Evolutionary conservation across 2,888 invertebrate species (phyloP), one percentile per base, ranked within the genome.

Genomic region (Caenorhabditis sp.): DNA sequence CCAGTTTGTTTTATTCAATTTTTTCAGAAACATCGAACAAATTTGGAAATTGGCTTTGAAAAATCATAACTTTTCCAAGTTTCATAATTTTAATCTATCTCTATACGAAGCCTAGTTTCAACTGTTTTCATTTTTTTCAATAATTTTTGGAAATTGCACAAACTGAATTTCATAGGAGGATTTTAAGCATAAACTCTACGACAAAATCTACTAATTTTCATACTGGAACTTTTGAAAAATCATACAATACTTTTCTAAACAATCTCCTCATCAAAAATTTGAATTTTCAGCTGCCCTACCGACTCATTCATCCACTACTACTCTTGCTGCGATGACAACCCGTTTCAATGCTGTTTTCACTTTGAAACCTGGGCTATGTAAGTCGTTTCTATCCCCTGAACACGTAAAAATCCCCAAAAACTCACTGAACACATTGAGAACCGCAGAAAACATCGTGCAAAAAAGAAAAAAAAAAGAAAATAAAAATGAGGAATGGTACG

Each of bases 271-370:
- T 53, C n/a, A 7, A 53, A 53, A 20, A 53, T 7, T 5, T 7
- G 23, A 21, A 53, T 7, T 68, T 83, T 60, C 73, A 85, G 85
- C 27, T 85, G 85, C 63, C 83, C 84, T 12, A 69, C 81, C 4
- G 85, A 84, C 27, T 84, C 85, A 5, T 84, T 85, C 64, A 64
- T 85, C n/a, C 85, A 85, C 64, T 85, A 85, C 69, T 85, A 83
- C 67, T 80, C 81, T 1, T 85, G 85, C 69, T 85, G 85, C 65
- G 84, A 85, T 56, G 83, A 84, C 64, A 84, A 84, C 63, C 85
- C 84, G 17, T 85, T 83, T 70, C 84, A 84, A 61, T 85, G 85
- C 60, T 85, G 85, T 64, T 84, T 85, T 69, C 83, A 85, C 53
- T 84, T 85, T 54, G 84, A 85, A 65, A 83, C 83, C 0, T 85